These are phyloP conservation scores for Nymphalis polychloros DNA, from an alignment of 2,888 invertebrate species.

Conservation along the genomic window DNA sequence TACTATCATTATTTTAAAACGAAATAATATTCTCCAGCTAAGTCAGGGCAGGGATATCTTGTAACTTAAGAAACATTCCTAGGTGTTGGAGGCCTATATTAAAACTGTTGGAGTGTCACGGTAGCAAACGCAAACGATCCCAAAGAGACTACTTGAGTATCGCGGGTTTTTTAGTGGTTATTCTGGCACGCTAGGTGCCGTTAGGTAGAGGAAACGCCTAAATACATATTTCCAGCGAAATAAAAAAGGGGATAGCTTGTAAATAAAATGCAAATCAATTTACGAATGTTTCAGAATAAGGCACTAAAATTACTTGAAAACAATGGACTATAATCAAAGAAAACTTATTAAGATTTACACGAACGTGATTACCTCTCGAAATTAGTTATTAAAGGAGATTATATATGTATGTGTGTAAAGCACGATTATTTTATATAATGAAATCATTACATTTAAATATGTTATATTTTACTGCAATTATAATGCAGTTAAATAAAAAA, in stretches of 20 bases:
- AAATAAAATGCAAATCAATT: not conserved
- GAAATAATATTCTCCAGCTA: no score
- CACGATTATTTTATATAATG: not conserved
- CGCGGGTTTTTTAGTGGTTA: no score
- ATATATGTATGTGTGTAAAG: not conserved
- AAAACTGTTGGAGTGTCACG: no score
- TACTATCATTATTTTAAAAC: no score
- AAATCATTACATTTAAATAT: not conserved
- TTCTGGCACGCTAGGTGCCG: no score
- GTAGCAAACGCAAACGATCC: no score
- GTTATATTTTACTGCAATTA: not conserved
- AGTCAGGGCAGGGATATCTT: not conserved
- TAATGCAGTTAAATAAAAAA: no score
- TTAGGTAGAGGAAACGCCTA: no score
- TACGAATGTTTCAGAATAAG: constrained; percentile 11
- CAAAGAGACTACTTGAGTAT: no score
- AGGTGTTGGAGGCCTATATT: no score
- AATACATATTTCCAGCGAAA: not conserved
- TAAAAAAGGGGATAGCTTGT: no score
- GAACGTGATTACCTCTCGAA: constrained; percentile 14
- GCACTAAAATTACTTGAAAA: constrained; percentile 5
- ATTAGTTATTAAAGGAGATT: not conserved
- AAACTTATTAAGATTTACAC: constrained; percentile 18
- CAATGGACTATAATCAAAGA: constrained; percentile 18
- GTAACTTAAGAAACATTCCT: no score